Conservation (phyloP, 1,140 invertebrate genomes). For the Chrysoperla carnea region DNA sequence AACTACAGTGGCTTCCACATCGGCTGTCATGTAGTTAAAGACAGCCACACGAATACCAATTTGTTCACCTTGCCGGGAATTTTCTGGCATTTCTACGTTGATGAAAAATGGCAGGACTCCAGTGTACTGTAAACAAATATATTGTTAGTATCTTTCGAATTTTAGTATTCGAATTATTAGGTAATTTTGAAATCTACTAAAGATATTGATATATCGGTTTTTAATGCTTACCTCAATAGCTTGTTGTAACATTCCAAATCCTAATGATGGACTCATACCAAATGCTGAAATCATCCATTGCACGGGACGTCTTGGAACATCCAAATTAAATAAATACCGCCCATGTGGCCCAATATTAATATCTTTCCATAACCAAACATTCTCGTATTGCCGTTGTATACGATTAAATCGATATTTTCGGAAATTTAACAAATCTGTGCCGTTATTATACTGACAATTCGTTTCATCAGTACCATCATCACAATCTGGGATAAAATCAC, state of each 20-base stretch:
- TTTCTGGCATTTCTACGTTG: slow-evolving; percentile 78
- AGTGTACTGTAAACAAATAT: slow-evolving; percentile 36
- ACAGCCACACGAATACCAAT: slow-evolving; percentile 80
- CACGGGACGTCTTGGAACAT: slow-evolving; percentile 70
- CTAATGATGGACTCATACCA: slow-evolving; percentile 66
- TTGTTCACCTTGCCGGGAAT: slow-evolving; percentile 79
- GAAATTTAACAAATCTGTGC: slow-evolving; percentile 47
- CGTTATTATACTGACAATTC: slow-evolving; percentile 48
- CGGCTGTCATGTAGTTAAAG: slow-evolving; percentile 80
- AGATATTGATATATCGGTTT: too few species aligned
- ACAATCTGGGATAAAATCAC: slow-evolving; percentile 61
- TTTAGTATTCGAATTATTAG: too few species aligned
- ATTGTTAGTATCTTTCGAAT: neutral
- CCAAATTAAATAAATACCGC: slow-evolving; percentile 65
- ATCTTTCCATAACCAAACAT: slow-evolving; percentile 88
- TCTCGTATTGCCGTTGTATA: slow-evolving; percentile 77
- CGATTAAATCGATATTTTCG: slow-evolving; percentile 71
- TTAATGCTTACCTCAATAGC: slow-evolving; percentile 50
- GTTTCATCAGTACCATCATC: slow-evolving; percentile 79
- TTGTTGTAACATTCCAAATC: slow-evolving; percentile 68
- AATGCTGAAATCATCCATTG: slow-evolving; percentile 89
- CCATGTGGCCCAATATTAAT: slow-evolving; percentile 86
- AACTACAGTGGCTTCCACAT: slow-evolving; percentile 72
- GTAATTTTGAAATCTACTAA: too few species aligned
- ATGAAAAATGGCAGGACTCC: slow-evolving; percentile 86